Base-by-base conservation (phyloP, 1,140 invertebrate genomes). In the Melipona quadrifasciata region DNA sequence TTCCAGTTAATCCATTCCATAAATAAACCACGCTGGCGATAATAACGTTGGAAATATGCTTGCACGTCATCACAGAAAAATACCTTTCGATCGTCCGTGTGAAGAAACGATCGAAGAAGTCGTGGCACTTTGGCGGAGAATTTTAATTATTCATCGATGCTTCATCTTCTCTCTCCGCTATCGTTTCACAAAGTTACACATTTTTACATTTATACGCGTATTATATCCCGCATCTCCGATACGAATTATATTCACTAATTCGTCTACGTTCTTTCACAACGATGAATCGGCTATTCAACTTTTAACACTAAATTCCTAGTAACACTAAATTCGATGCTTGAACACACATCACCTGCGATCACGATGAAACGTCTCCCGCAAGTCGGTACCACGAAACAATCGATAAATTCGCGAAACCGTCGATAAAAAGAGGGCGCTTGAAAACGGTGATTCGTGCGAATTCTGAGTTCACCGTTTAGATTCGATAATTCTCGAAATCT, bases 181-280 rank as follows among this genome's bases (percentile, higher is more conserved):
- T 3, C 31, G 27, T 78, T 79, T 6, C 64, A 68, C 76, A 79
- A 68, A 12, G 14, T 79, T 53, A 24, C 64, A 27, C 76, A 67
- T 64, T 67, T 53, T 10, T 24, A 21, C 11, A 75, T 53, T 10
- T 24, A 21, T 17, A 75, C 73, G n/a, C 39, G 16, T 72, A 61
- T 24, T 17, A 47, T 27, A 6, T 71, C 31, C 53, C 14, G 14
- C 31, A 16, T n/a, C 53, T 58, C 1, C 12, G 19, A 58, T 8
- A 27, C 16, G 34, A 55, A 12, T n/a, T 34, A 21, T 34, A 39
- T 1, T 12, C 39, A 8, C 39, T 47, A 8, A 47, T 47, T 39
- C 31, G 14, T 39, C 24, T 21, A 55, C n/a, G 53, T 39, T 19
- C 17, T 74, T 39, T 11, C 53, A 55, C 53, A 17, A n/a, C n/a